phyloP scores from a whole-genome alignment of 2,113 vertebrate species.

The Tautogolabrus adspersus region DNA sequence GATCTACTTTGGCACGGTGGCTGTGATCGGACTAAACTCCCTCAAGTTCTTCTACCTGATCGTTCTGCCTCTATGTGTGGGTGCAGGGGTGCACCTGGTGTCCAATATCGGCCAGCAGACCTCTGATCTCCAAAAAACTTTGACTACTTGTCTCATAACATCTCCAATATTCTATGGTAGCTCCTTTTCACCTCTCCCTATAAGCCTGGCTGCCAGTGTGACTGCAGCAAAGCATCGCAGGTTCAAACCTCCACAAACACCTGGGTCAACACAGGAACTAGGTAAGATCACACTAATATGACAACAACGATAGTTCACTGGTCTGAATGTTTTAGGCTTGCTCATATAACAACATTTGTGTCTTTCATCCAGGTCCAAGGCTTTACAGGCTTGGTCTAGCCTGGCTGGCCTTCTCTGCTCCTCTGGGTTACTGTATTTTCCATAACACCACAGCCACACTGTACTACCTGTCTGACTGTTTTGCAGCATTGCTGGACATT shows the following conservation, averaged over 20 bases:
- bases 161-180: conserved; percentile 89
- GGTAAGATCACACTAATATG: conserved; percentile 58
- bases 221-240: conserved; percentile 83
- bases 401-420: conserved; percentile 88
- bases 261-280: conserved; percentile 56
- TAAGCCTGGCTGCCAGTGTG: conserved; percentile 87
- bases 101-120: conserved; percentile 88
- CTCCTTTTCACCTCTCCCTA: conserved; percentile 86
- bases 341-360: neutral
- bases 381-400: conserved; percentile 87
- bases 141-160: conserved; percentile 84
- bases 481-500: conserved; percentile 84
- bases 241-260: conserved; percentile 71
- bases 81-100: conserved; percentile 89
- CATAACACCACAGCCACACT: conserved; percentile 86
- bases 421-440: conserved; percentile 85
- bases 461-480: conserved; percentile 82
- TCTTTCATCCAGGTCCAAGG: conserved; percentile 73
- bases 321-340: neutral
- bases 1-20: conserved; percentile 88
- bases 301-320: neutral
- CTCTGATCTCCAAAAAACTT: conserved; percentile 82
- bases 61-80: conserved; percentile 87
- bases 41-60: conserved; percentile 87
- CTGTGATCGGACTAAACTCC: conserved; percentile 87